Evolutionary conservation across 2,888 invertebrate genomes (phyloP).

Genomic region (Eugnorisma glareosa): DNA sequence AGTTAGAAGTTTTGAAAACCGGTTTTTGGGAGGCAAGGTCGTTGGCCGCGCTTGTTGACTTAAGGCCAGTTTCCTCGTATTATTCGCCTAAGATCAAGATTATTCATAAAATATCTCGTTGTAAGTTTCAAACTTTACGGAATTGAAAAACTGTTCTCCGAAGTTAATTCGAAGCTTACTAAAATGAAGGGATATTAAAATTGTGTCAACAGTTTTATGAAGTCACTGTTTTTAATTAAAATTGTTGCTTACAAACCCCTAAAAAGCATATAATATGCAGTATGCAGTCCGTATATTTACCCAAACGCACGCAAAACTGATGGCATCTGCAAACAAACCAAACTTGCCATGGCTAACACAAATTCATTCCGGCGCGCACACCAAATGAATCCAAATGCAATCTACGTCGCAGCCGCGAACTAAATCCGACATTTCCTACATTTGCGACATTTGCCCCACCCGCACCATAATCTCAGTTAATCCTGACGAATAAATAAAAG

Average conservation of each 20-base stretch:
- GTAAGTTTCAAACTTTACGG: background rate
- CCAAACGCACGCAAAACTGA: slow-evolving; percentile 32
- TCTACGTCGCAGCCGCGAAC: slow-evolving; percentile 39
- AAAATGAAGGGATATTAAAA: background rate
- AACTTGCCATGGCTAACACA: slow-evolving; percentile 45
- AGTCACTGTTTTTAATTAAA: background rate
- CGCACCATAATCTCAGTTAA: slow-evolving; percentile 60
- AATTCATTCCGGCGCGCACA: slow-evolving; percentile 50
- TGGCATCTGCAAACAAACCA: slow-evolving; percentile 42
- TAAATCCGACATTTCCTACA: slow-evolving; percentile 19
- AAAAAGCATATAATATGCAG: background rate
- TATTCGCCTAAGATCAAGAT: background rate
- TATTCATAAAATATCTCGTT: background rate
- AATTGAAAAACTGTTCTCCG: background rate
- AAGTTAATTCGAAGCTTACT: background rate
- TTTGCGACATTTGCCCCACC: slow-evolving; percentile 17
- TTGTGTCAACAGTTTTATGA: background rate
- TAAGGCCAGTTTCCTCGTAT: background rate
- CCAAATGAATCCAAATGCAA: slow-evolving; percentile 51
- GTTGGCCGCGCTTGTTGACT: background rate
- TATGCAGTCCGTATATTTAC: slow-evolving; percentile 13
- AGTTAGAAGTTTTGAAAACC: background rate
- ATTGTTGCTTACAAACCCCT: background rate
- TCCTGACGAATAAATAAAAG: slow-evolving; percentile 65
- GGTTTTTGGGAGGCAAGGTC: slow-evolving; percentile 1